Evolutionary conservation across 2,797 vertebrate species (phyloP).

Genomic region (Glyptemys insculpta): DNA sequence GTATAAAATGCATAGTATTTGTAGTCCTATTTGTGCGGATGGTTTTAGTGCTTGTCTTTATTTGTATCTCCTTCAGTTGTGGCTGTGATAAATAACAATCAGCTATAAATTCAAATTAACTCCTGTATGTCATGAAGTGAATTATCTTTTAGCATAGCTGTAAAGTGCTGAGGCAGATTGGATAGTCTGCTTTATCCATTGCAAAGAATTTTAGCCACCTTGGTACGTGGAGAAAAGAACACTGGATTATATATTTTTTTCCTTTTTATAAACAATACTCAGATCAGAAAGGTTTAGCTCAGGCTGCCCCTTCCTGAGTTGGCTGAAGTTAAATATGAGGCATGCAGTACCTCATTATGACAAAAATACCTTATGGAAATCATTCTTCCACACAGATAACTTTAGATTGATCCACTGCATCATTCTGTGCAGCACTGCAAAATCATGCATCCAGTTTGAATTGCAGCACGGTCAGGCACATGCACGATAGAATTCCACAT

Average conservation of each 20-base stretch:
- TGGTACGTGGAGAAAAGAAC: not conserved
- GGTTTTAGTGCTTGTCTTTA: conserved; percentile 35
- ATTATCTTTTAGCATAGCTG: not conserved
- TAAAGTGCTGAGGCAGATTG: conserved; percentile 12
- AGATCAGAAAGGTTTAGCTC: not conserved
- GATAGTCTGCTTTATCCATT: not conserved
- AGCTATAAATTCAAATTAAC: conserved; percentile 58
- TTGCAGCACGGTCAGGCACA: not conserved
- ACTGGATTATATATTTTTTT: not conserved
- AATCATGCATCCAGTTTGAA: not conserved
- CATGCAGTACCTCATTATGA: not conserved
- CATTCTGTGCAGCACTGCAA: not conserved
- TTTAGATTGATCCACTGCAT: not conserved
- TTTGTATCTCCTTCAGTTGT: conserved; percentile 21
- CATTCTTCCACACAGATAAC: fast-evolving
- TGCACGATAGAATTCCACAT: not conserved
- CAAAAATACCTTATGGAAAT: not conserved
- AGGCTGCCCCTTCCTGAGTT: not conserved
- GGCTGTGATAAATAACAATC: conserved; percentile 45
- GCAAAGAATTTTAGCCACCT: not conserved
- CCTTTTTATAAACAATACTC: not conserved
- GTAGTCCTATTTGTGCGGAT: conserved; percentile 11
- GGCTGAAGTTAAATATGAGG: not conserved
- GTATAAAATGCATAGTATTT: conserved; percentile 29
- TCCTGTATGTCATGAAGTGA: not conserved